Conservation (phyloP, 2,113 vertebrate species). For the Carettochelys insculpta region DNA sequence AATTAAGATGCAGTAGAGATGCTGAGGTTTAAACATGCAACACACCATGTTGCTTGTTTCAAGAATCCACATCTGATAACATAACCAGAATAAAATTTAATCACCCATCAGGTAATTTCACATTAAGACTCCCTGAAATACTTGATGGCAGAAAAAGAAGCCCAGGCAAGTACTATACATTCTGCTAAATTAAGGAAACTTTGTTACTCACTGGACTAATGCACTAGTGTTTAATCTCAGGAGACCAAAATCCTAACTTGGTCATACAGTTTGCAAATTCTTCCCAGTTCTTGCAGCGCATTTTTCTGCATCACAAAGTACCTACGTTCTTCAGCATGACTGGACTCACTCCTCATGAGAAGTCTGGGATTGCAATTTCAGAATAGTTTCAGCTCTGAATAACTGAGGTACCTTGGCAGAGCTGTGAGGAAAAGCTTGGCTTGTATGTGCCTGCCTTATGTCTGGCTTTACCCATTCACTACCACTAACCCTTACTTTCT, state of each 20-base stretch:
- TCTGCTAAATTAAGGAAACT: neutral
- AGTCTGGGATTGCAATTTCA: neutral
- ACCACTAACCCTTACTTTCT: neutral
- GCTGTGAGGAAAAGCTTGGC: accelerated
- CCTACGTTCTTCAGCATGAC: neutral
- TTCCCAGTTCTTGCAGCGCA: neutral
- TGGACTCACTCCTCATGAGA: too few relatives aligned
- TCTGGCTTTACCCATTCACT: neutral
- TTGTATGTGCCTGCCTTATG: neutral
- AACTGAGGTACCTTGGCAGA: neutral
- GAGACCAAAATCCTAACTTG: neutral
- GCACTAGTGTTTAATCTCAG: neutral
- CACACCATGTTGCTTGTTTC: neutral
- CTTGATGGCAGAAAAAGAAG: neutral
- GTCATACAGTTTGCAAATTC: neutral
- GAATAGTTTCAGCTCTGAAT: neutral
- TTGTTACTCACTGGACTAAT: neutral
- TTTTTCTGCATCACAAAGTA: neutral
- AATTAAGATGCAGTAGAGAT: neutral
- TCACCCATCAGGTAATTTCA: neutral
- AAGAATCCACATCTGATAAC: neutral
- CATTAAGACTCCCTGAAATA: neutral
- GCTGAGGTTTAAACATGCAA: neutral
- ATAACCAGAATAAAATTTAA: neutral
- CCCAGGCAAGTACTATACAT: neutral